phyloP scores from a whole-genome alignment of 1,140 invertebrate species.

The Ceratina calcarata region DNA sequence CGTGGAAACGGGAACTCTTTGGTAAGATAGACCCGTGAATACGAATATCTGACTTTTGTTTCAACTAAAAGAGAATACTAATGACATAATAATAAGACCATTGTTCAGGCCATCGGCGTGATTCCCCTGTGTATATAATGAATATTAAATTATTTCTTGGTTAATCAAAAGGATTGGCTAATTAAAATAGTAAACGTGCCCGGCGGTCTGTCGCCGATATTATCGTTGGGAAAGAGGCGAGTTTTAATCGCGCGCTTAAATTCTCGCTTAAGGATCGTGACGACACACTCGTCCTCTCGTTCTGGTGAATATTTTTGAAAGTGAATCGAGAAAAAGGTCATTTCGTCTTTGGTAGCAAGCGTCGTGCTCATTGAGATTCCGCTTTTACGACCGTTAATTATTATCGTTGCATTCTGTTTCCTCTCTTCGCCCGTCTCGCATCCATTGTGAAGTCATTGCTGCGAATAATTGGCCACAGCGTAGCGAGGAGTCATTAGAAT shows the following conservation, averaged over 20 bases:
- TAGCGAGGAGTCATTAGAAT: constrained; percentile 38
- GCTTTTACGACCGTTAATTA: constrained; percentile 60
- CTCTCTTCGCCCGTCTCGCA: constrained; percentile 18
- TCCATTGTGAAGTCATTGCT: constrained; percentile 11
- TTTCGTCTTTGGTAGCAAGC: not conserved
- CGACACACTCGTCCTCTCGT: not conserved
- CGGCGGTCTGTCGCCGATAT: not conserved
- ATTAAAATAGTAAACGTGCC: constrained; percentile 35
- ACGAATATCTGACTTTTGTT: not conserved
- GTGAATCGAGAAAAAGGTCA: constrained; percentile 47
- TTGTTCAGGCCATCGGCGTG: not conserved
- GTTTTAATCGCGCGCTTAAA: constrained; percentile 16
- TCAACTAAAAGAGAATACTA: too few species aligned
- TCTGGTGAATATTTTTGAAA: constrained; percentile 41
- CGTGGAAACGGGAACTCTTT: not conserved
- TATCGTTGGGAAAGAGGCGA: not conserved
- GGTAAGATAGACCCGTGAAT: not conserved
- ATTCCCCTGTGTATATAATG: not conserved
- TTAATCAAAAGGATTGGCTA: not conserved
- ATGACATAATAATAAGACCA: too few species aligned
- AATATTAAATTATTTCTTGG: not conserved
- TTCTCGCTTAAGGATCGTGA: not conserved
- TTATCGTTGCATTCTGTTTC: constrained; percentile 28
- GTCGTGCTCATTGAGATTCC: constrained; percentile 16
- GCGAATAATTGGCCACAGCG: constrained; percentile 30